phyloP scores from a whole-genome alignment of 1,140 invertebrate species.

The Oncopeltus fasciatus region DNA sequence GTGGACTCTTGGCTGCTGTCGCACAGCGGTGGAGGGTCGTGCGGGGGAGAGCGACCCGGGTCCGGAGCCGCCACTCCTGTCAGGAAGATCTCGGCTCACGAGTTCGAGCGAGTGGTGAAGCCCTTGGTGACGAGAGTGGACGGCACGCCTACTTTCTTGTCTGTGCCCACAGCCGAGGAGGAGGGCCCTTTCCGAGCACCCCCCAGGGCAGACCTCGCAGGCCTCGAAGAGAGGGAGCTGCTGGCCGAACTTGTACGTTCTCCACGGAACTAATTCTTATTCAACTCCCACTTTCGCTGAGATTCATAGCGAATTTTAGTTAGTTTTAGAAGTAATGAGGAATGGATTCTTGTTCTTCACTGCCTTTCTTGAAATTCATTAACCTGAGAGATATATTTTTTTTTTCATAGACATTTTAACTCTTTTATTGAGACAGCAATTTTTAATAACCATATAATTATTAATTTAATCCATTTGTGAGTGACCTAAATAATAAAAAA shows the following conservation, averaged over 20 bases:
- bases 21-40: slow-evolving; percentile 40
- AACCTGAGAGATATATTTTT: no score
- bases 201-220: slow-evolving; percentile 66
- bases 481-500: no score
- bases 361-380: not conserved
- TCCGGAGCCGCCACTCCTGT: slow-evolving; percentile 75
- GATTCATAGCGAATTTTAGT: no score
- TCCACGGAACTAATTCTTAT: no score
- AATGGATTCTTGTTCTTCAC: not conserved
- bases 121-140: slow-evolving; percentile 80
- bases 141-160: slow-evolving; percentile 77
- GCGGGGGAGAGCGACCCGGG: slow-evolving; percentile 36
- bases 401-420: no score
- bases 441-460: no score
- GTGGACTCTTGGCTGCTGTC: slow-evolving; percentile 84
- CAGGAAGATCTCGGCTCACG: slow-evolving; percentile 87
- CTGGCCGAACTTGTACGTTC: slow-evolving; percentile 79
- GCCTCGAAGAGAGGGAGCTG: slow-evolving; percentile 83
- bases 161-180: slow-evolving; percentile 29
- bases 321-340: no score
- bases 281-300: no score
- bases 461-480: no score
- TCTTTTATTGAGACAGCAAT: no score
- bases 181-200: slow-evolving; percentile 37
- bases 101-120: slow-evolving; percentile 85